Conservation (phyloP, 37 sponge, comb jelly and placozoan genomes). For the Diacarnus erythraeanus region DNA sequence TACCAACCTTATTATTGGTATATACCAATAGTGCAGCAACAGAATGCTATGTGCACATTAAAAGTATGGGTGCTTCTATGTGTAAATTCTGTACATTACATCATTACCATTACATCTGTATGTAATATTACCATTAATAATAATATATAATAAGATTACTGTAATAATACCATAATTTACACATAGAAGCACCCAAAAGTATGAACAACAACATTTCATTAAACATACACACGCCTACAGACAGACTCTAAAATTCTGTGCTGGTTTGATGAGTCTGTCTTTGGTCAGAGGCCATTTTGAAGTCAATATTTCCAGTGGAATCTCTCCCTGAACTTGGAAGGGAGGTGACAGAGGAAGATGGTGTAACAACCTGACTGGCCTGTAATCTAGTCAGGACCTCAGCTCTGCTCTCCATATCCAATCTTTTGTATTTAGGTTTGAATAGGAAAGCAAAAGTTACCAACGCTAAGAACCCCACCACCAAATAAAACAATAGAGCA, state of each 20-base stretch:
- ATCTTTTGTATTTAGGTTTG: conserved; percentile 62
- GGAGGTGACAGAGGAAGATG: not conserved
- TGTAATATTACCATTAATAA: no score
- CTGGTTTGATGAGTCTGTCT: not conserved
- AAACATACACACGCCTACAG: not conserved
- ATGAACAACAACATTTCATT: not conserved
- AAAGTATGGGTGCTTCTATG: no score
- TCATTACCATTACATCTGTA: no score
- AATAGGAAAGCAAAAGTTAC: conserved; percentile 32
- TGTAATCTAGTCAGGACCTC: not conserved
- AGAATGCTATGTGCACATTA: no score
- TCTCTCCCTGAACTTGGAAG: not conserved
- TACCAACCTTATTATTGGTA: no score
- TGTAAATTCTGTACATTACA: no score
- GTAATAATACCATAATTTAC: not conserved
- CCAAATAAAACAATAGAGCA: conserved; percentile 18
- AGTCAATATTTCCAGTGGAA: not conserved
- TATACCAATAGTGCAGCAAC: no score
- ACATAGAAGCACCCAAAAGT: not conserved
- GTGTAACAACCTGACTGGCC: not conserved
- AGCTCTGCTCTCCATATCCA: conserved; percentile 50
- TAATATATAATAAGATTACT: no score
- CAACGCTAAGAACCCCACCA: not conserved
- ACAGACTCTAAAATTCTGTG: not conserved
- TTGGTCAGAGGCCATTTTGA: not conserved